phyloP scores from a whole-genome alignment of 2,888 invertebrate genomes.

The Ochropleura plecta region DNA sequence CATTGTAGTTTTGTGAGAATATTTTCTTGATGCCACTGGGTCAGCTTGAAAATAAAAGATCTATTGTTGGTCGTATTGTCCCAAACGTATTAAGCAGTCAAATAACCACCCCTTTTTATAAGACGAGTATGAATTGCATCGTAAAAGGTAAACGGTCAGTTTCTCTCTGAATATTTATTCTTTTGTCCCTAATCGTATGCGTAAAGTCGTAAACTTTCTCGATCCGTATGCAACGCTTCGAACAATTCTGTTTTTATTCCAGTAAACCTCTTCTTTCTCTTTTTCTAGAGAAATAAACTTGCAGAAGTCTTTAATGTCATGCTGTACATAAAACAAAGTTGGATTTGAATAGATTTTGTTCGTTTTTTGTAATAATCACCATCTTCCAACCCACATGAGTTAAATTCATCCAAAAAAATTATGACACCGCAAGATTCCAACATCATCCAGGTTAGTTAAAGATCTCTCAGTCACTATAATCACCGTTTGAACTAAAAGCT shows the following conservation, averaged over 20 bases:
- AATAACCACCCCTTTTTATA: constrained; percentile 70
- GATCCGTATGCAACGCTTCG: constrained; percentile 44
- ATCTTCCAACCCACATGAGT: not conserved
- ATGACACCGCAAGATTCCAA: not conserved
- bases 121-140: constrained; percentile 59
- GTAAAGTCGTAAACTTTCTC: constrained; percentile 61
- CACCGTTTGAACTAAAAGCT: constrained; percentile 37
- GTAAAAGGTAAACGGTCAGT: constrained; percentile 67
- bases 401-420: not conserved
- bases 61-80: constrained; percentile 74
- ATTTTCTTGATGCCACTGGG: constrained; percentile 78
- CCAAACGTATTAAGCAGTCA: constrained; percentile 72
- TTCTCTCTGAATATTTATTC: constrained; percentile 60
- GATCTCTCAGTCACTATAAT: constrained; percentile 26
- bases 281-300: constrained; percentile 46
- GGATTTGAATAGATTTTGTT: not conserved
- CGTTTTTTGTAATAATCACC: not conserved
- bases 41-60: constrained; percentile 70
- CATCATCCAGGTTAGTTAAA: not conserved
- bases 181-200: constrained; percentile 63
- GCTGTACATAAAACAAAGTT: constrained; percentile 10
- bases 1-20: constrained; percentile 89
- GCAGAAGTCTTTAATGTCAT: constrained; percentile 27
- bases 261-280: constrained; percentile 32
- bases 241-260: constrained; percentile 40